A percentile compares a stretch with the other conserved stretches of the same genome.
These are phyloP conservation scores for Ptyas mucosa DNA, from an alignment of 2,113 vertebrate species.

Conservation along the genomic window DNA sequence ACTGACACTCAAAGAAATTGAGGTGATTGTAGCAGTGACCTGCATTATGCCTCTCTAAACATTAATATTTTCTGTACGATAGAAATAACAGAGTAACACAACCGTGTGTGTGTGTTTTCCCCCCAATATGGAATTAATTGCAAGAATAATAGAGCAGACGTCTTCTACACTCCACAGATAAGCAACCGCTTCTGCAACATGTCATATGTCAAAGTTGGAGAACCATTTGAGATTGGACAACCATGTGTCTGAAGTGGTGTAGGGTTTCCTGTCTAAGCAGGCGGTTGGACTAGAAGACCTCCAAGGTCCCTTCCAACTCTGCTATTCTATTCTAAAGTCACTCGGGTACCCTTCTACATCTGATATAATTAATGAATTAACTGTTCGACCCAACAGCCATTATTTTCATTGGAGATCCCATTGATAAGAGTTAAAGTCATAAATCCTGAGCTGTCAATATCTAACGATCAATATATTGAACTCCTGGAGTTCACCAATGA, in stretches of 20 bases:
- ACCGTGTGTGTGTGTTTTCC: fast-evolving
- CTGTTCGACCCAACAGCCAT: not conserved
- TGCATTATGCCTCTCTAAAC: not conserved
- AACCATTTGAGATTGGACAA: too few species aligned
- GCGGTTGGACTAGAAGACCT: too few species aligned
- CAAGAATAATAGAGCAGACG: not conserved
- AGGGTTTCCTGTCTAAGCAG: too few species aligned
- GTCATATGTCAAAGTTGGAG: not conserved
- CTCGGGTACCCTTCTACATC: not conserved
- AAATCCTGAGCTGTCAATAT: not conserved
- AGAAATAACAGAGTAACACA: not conserved
- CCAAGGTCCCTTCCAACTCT: too few species aligned
- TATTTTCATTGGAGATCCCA: not conserved
- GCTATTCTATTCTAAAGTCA: not conserved
- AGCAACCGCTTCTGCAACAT: not conserved
- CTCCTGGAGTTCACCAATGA: not conserved
- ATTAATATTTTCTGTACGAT: not conserved
- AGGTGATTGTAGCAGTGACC: not conserved
- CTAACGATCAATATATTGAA: not conserved
- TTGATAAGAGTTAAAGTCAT: not conserved
- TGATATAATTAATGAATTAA: not conserved
- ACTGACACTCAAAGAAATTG: not conserved
- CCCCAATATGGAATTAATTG: not conserved
- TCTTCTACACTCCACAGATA: not conserved
- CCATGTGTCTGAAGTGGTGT: too few species aligned